Conservation (phyloP, 1,140 invertebrate species). For the Drosophila elegans region DNA sequence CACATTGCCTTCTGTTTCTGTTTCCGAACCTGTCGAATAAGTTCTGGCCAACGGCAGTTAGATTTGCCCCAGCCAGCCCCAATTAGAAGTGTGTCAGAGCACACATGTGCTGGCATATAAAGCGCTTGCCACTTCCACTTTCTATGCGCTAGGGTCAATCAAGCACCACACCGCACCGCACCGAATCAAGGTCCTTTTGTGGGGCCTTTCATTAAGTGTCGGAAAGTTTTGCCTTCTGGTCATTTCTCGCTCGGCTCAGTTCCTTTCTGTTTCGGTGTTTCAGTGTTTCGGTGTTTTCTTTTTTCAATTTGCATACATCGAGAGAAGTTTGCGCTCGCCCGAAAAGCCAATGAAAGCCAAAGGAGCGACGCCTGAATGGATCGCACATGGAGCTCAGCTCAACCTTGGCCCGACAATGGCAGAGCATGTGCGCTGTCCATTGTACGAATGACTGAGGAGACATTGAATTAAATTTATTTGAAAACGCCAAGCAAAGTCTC, state of each 20-base stretch:
- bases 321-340: constrained; percentile 36
- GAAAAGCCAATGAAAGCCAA: constrained; percentile 60
- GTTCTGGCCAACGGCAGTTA: background rate
- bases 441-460: constrained; percentile 78
- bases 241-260: constrained; percentile 41
- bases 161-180: constrained; percentile 26
- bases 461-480: constrained; percentile 83
- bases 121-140: constrained; percentile 66
- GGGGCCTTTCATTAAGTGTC: constrained; percentile 76
- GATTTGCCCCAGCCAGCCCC: constrained; percentile 8
- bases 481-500: constrained; percentile 68
- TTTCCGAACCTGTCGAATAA: constrained; percentile 3
- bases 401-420: constrained; percentile 69
- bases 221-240: constrained; percentile 78
- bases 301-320: constrained; percentile 69
- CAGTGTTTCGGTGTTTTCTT: constrained; percentile 27
- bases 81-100: constrained; percentile 80
- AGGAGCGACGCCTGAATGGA: constrained; percentile 58
- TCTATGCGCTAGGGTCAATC: constrained; percentile 58
- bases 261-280: constrained; percentile 14
- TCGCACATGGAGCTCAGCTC: constrained; percentile 61
- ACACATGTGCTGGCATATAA: constrained; percentile 71
- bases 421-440: constrained; percentile 39
- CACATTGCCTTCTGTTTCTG: background rate
- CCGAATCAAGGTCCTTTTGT: constrained; percentile 25